Evolutionary conservation across 2,888 invertebrate genomes (phyloP).

Genomic region (Myopa testacea): DNA sequence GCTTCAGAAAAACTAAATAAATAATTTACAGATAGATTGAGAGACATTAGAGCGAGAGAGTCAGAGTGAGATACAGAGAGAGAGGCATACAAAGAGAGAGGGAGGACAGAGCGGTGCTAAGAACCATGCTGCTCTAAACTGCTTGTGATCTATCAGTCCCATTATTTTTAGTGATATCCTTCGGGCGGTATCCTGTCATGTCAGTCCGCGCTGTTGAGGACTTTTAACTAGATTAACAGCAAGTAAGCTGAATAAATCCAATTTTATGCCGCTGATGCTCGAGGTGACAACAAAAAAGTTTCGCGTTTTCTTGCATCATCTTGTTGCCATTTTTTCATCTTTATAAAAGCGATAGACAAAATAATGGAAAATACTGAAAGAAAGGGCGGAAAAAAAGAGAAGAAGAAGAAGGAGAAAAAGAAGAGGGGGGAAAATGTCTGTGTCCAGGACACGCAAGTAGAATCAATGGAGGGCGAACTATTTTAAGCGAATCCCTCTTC

Average conservation of each 20-base stretch:
- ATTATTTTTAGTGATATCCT: conserved; percentile 20
- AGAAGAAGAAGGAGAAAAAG: too few species aligned
- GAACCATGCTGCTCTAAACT: not conserved
- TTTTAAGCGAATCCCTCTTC: not conserved
- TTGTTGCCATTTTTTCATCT: not conserved
- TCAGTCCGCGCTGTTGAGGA: not conserved
- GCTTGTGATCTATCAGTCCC: not conserved
- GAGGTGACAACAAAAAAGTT: conserved; percentile 1
- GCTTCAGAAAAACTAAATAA: too few species aligned
- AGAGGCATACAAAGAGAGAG: not conserved
- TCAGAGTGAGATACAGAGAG: not conserved
- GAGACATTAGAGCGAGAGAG: too few species aligned
- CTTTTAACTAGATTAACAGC: conserved; percentile 23
- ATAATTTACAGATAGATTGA: too few species aligned
- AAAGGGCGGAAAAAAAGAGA: too few species aligned
- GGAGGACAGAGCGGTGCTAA: not conserved
- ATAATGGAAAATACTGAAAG: too few species aligned
- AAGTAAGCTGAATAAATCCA: conserved; percentile 22
- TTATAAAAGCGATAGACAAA: conserved; percentile 20
- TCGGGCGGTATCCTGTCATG: conserved; percentile 8
- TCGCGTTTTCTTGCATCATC: not conserved
- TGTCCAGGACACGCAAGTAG: not conserved
- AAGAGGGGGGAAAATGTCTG: conserved; percentile 1
- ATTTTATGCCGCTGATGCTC: conserved; percentile 12
- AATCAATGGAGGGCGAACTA: too few species aligned